Evolutionary conservation across 2,888 invertebrate species (phyloP).

Genomic region (Sarcophaga caerulescens): DNA sequence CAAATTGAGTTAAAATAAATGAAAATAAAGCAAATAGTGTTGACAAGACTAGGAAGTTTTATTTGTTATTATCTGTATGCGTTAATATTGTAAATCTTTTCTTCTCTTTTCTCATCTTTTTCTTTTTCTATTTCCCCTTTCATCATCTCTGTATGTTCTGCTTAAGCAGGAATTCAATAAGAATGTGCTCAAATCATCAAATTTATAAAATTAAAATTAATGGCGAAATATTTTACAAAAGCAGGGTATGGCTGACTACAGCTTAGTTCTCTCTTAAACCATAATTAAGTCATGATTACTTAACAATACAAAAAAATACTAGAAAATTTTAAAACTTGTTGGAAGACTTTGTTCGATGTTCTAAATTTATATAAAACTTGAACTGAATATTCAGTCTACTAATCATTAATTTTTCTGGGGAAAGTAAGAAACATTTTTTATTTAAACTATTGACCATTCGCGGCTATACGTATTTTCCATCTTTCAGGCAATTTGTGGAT

Average conservation of each 20-base stretch:
- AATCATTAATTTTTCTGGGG: no score
- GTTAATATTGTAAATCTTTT: constrained; percentile 24
- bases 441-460: no score
- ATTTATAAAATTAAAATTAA: neutral
- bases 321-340: no score
- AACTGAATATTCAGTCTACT: neutral
- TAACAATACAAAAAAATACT: constrained; percentile 19
- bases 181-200: neutral
- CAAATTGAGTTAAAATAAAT: constrained; percentile 76
- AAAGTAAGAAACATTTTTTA: no score
- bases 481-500: no score
- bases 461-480: no score
- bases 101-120: neutral
- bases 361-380: constrained; percentile 41
- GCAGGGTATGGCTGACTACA: neutral
- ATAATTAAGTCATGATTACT: neutral
- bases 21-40: constrained; percentile 57
- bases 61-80: constrained; percentile 34
- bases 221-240: neutral
- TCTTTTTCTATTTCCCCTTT: neutral
- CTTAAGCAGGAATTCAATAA: neutral
- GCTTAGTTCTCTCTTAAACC: no score
- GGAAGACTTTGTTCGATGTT: no score
- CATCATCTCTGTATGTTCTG: constrained; percentile 5
- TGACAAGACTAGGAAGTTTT: constrained; percentile 58